Evolutionary conservation across 2,113 vertebrate genomes (phyloP), one percentile per base, ranked within the genome.

Genomic region (Puntigrus tetrazona): DNA sequence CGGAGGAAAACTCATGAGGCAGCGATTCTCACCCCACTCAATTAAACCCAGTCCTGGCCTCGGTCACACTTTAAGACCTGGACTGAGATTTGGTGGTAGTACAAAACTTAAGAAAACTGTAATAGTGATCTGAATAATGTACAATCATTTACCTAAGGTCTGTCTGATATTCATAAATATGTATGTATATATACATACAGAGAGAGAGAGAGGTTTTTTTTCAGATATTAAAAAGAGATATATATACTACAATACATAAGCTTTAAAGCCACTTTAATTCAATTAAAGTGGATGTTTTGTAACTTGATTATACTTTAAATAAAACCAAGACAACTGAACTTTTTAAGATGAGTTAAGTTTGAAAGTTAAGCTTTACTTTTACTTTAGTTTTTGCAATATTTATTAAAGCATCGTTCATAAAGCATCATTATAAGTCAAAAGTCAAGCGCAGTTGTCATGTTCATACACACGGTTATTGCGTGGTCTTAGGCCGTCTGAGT

Each of bases 11-110:
- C 5, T 47, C 57, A 65, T 45, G 77, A 63, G 77, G 36, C 57
- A 1, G 78, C 78, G 7, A 63, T 80, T 61, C 34, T 80, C 78
- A 80, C 78, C 38, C 5, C 25, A 80, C 36, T 80, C 41, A 65
- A 41, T 78, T 78, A 45, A 65, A 80, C n/a, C 16, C 16, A 63
- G 65, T 4, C 61, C 25, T 80, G 57, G 57, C 59, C 5, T 80
- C 41, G 31, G 11, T 43, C 27, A 80, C 36, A 80, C 59, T 65
- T 79, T 10, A 43, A n/a, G 36, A 0, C 9, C 36, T 78, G 55
- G 55, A 55, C 14, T 78, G n/a, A 59, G 29, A 18, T 72, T 5
- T 41, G 55, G 16, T 34, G 29, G 7, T 3, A 57, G 50, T 55
- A 78, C 41, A 77, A 61, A 41, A 1, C 38, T 5, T 78, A 36